Evolutionary conservation across 1,140 invertebrate genomes (phyloP).

Genomic region (Bradysia coprophila): DNA sequence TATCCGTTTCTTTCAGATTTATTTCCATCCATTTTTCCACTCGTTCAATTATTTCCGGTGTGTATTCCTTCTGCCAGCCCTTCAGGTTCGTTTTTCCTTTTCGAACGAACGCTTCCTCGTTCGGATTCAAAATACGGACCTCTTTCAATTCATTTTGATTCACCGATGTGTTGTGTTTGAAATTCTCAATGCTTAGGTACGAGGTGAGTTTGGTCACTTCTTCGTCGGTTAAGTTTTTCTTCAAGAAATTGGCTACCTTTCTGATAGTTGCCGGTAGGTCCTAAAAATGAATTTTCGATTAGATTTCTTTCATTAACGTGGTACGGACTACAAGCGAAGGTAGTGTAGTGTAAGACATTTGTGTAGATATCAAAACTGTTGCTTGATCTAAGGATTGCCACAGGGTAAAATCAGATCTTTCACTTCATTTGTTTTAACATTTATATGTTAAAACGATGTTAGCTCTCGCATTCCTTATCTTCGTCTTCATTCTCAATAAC

Average conservation of each 20-base stretch:
- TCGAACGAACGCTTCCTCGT: constrained; percentile 36
- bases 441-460: too few relatives aligned
- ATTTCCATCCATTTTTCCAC: constrained; percentile 41
- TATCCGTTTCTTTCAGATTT: constrained; percentile 33
- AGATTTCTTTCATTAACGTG: too few relatives aligned
- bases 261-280: constrained; percentile 29
- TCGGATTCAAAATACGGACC: constrained; percentile 26
- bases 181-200: constrained; percentile 51
- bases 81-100: constrained; percentile 31
- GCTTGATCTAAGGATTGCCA: too few relatives aligned
- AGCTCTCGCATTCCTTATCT: too few relatives aligned
- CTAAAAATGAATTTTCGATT: neutral
- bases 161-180: constrained; percentile 50
- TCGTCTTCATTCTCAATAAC: too few relatives aligned
- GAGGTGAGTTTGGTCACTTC: constrained; percentile 32
- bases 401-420: too few relatives aligned
- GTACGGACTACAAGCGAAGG: too few relatives aligned
- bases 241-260: constrained; percentile 36
- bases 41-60: constrained; percentile 29
- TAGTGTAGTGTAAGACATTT: too few relatives aligned
- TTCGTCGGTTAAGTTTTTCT: constrained; percentile 29
- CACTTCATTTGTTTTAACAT: too few relatives aligned
- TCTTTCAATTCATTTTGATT: constrained; percentile 41
- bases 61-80: constrained; percentile 42
- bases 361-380: too few relatives aligned